Conservation (phyloP, 2,888 invertebrate genomes). For the Cephus runcator region DNA sequence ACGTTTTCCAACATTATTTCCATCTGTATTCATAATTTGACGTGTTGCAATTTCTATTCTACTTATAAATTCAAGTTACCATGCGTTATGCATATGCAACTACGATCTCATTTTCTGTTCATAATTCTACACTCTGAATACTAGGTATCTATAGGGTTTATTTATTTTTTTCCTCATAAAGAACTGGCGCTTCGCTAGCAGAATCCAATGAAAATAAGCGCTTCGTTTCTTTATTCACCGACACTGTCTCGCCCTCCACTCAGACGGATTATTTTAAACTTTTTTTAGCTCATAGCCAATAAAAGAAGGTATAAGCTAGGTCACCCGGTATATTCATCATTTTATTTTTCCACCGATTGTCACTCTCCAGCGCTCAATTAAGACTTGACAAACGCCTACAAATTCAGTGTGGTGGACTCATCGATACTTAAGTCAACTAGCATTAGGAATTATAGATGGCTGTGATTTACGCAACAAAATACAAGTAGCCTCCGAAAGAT, state of each 20-base stretch:
- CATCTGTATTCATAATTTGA: neutral
- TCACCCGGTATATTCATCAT: neutral
- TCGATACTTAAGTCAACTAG: neutral
- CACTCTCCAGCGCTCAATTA: neutral
- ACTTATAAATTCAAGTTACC: neutral
- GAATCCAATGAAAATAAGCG: conserved; percentile 21
- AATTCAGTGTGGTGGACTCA: neutral
- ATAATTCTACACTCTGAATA: neutral
- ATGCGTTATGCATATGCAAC: neutral
- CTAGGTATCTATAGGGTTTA: neutral
- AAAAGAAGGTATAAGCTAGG: neutral
- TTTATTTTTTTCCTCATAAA: neutral
- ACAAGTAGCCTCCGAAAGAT: neutral
- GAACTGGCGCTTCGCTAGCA: neutral
- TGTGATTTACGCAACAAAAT: neutral
- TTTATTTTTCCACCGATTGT: neutral
- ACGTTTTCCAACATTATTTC: neutral
- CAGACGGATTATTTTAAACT: neutral
- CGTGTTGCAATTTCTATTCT: neutral
- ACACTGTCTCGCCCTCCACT: neutral
- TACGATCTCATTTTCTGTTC: neutral
- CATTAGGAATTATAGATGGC: neutral
- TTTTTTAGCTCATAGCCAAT: neutral
- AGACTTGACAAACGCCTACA: neutral
- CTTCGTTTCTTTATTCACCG: neutral